These are phyloP conservation scores for Drosophila bocqueti DNA, from an alignment of 1,140 invertebrate species.

Conservation along the genomic window DNA sequence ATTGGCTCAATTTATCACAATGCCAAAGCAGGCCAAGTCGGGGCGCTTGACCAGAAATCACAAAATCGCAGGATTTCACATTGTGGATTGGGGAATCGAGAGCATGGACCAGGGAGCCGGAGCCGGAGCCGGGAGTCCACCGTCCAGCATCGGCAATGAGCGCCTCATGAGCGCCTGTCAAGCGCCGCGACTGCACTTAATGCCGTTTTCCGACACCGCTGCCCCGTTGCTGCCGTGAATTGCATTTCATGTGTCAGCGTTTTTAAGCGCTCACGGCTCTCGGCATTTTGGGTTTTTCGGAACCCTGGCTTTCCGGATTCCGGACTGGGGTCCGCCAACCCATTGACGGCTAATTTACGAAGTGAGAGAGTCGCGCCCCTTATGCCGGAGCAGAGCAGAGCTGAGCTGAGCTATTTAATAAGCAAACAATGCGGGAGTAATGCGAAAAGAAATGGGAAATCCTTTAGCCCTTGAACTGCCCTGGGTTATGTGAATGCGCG, in stretches of 20 bases:
- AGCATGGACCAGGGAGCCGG: neutral
- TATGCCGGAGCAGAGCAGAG: neutral
- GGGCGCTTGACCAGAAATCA: constrained; percentile 50
- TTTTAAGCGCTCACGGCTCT: constrained; percentile 49
- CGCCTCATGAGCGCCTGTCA: constrained; percentile 63
- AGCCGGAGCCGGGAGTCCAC: neutral
- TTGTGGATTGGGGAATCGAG: neutral
- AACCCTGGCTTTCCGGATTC: constrained; percentile 18
- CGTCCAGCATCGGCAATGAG: constrained; percentile 13
- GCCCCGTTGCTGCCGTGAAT: constrained; percentile 40
- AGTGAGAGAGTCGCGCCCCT: constrained; percentile 21
- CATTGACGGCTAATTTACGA: constrained; percentile 47
- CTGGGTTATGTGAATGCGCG: constrained; percentile 20
- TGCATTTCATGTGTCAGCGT: constrained; percentile 79
- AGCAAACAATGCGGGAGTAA: constrained; percentile 54
- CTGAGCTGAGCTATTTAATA: constrained; percentile 45
- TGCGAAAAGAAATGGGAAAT: constrained; percentile 54
- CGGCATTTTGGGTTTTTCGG: constrained; percentile 18
- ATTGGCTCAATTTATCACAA: constrained; percentile 79
- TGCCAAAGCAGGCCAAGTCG: constrained; percentile 46
- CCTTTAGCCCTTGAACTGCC: constrained; percentile 42
- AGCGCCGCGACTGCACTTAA: constrained; percentile 70
- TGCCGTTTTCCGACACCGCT: constrained; percentile 58
- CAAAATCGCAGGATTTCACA: constrained; percentile 18
- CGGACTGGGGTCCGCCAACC: constrained; percentile 22